Base-by-base conservation (phyloP, 92 coral and sea anemone species). In the Porites divaricata region DNA sequence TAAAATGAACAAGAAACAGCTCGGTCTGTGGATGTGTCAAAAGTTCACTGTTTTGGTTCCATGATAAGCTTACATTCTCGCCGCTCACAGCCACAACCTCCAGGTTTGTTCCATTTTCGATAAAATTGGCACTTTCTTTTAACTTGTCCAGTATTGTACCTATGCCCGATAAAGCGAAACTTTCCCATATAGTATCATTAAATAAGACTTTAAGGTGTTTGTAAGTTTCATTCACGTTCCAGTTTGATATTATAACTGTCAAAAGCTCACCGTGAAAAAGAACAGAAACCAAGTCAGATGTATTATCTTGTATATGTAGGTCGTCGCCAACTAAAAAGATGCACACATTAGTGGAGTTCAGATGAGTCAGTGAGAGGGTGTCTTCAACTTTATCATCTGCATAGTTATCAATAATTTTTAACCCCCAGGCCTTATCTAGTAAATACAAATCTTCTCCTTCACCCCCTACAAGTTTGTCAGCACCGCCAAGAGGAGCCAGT, bases 401-500 rank as follows among this genome's bases (percentile, higher is more conserved):
- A 35, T 35, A 35, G 45, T 35, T 35, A 35, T 35, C 45, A 6
- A 35, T 35, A 35, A 35, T 35, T 4, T 90, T 87, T 25, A 83
- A 23, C 2, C 94, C 94, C 53, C 20, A 78, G n/a, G 89, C 85
- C 21, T 75, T 51, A 35, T 88, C 51, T 2, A 91, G 49, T 9
- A 88, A 9, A 24, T 91, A 91, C 35, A 67, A 56, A 50, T 91
- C 94, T 4, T 50, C 70, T 4, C 89, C 94, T 54, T 76, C 81
- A 10, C 93, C 93, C 6, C 93, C 93, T 53, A 56, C 80, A n/a
- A 90, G 83, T 64, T 54, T 52, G 62, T 90, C 91, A 65, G 87
- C 25, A 28, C 93, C 93, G 6, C 86, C 91, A 54, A 7, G 63
- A 21, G 86, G 48, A 22, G 72, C 53, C 5, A 89, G 21, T 1